phyloP scores from a whole-genome alignment of 2,797 vertebrate species.

The Syngnathus acus region DNA sequence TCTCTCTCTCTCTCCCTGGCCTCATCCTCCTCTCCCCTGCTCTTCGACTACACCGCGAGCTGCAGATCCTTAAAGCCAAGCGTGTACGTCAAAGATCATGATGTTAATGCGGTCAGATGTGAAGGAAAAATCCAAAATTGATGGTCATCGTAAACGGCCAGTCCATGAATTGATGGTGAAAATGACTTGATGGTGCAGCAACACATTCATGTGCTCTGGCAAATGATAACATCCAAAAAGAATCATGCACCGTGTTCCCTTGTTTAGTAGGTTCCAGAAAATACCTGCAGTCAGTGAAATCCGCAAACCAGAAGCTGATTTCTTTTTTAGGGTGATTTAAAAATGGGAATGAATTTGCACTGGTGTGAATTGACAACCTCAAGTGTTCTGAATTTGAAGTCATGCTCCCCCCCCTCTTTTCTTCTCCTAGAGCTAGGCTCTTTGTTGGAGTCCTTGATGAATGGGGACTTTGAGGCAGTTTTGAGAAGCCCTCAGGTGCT shows the following conservation, averaged over 20 bases:
- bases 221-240: no score
- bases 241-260: no score
- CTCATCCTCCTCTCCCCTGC: conserved; percentile 25
- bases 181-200: not conserved
- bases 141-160: not conserved
- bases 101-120: conserved; percentile 9
- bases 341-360: no score
- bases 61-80: conserved; percentile 22
- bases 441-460: conserved; percentile 73
- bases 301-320: no score
- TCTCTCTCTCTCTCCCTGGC: no score
- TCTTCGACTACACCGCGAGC: conserved; percentile 19
- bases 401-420: not conserved
- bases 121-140: not conserved
- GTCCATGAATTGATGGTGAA: not conserved
- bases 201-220: no score
- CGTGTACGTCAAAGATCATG: conserved; percentile 11
- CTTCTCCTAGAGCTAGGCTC: conserved; percentile 65
- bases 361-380: no score
- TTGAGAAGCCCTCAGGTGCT: conserved; percentile 69
- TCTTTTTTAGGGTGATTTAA: no score
- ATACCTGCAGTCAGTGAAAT: no score
- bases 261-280: no score
- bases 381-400: not conserved
- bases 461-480: conserved; percentile 75